Evolutionary conservation across 1,140 invertebrate species (phyloP), one percentile per base, ranked within the genome.

Genomic region (Apolygus lucorum): DNA sequence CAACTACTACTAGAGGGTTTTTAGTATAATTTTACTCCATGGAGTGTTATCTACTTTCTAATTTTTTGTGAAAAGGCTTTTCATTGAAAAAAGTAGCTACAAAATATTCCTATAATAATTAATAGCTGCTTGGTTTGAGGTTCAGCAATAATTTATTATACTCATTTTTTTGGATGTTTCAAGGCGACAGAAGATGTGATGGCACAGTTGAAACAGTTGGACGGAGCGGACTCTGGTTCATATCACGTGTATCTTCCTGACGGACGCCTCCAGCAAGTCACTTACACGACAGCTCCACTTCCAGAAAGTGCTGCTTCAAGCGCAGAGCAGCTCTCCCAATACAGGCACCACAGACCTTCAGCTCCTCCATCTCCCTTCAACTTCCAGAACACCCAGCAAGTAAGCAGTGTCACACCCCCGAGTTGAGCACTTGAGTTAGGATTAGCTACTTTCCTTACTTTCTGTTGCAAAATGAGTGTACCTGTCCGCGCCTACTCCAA

Each of bases 221-320:
- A 63, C 13, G 71, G 68, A 78, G 74, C 62, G 76, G 79, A 62
- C 74, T 79, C 76, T 13, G 89, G 89, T 63, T 80, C 85, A 67
- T 90, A 90, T 78, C 87, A 85, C 75, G 88, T 90, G 0, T 79
- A 89, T 1, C 78, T 90, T 63, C 88, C 89, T 71, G 89, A 91
- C 78, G 89, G 89, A 68, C 86, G 88, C 72, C 86, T 86, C 74
- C 89, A 90, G 80, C 79, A 75, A 68, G 81, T 82, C 28, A 76
- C 79, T 68, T 82, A 81, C 76, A 76, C 78, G 14, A 72, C 74
- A 4, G 66, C 71, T 49, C 68, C 71, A 8, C 62, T 71, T 26
- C 52, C 34, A 27, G 25, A 63, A 34, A 24, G 66, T 17, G 67
- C 52, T 17, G 11, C 22, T 13, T 17, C 49, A 26, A 14, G 22